Percentiles rank a stretch among this genome's conserved stretches.
Conservation (phyloP, 92 coral and sea anemone genomes). For the Siderastrea siderea region DNA sequence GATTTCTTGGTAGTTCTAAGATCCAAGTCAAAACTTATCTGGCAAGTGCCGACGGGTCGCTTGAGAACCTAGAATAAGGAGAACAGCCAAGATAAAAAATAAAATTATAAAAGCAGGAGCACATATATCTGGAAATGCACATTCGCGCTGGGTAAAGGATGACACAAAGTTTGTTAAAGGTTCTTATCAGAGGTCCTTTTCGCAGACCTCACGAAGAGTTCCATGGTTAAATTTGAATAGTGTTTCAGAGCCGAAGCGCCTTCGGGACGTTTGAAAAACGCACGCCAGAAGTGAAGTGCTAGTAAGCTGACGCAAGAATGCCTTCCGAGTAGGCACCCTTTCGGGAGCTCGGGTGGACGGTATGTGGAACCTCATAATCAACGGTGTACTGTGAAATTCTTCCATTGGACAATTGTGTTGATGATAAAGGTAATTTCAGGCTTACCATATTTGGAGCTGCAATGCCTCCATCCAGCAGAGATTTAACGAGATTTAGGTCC, state of each 20-base stretch:
- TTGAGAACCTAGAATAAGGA: conserved; percentile 77
- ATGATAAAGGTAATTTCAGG: neutral
- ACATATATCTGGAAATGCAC: neutral
- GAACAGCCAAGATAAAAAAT: neutral
- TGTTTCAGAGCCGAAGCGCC: too few relatives aligned
- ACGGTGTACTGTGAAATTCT: too few relatives aligned
- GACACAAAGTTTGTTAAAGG: too few relatives aligned
- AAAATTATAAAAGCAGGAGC: neutral
- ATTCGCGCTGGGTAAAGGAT: too few relatives aligned
- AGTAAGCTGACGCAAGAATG: too few relatives aligned
- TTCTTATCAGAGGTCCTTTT: too few relatives aligned
- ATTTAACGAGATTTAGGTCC: conserved; percentile 84
- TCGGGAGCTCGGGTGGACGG: neutral
- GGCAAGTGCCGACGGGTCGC: conserved; percentile 80
- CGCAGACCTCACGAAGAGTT: too few relatives aligned
- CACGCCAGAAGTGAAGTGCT: too few relatives aligned
- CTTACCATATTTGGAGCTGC: conserved; percentile 83
- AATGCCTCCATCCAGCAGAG: conserved; percentile 85
- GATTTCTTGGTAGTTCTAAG: conserved; percentile 89
- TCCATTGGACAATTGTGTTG: neutral
- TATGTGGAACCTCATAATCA: too few relatives aligned
- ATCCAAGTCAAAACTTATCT: conserved; percentile 87
- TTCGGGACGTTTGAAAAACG: too few relatives aligned
- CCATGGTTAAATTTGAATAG: too few relatives aligned
- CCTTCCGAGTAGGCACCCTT: too few relatives aligned